Evolutionary conservation across 2,797 vertebrate genomes (phyloP), one percentile per base, ranked within the genome.

Genomic region (Atherinosoma microstoma): DNA sequence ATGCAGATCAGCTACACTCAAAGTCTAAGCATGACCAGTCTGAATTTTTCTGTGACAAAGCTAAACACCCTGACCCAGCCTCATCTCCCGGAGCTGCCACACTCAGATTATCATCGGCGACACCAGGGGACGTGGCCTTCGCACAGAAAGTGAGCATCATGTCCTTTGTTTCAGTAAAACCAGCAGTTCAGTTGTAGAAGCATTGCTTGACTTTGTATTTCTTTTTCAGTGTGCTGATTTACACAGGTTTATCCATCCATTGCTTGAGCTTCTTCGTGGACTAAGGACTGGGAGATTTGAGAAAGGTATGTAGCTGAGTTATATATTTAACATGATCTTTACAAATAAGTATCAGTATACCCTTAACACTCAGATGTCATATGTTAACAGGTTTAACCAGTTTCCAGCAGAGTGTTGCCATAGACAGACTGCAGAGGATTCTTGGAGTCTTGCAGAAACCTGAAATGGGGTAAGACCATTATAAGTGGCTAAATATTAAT

Each of bases 391-490:
- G 97, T 67, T 84, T 98, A 66, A 97, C 94, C 84, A 95, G 92
- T 80, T 97, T 97, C 91, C 97, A 98, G 83, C 96, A 96, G 84
- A 97, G 95, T 0, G 95, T 97, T 67, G 97, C 97, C 54, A 96
- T 97, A 73, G 97, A 97, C 73, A 92, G 97, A 76, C 90, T 97
- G 40, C 97, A 97, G 74, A 93, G 96, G 35, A 98, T 98, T 64
- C 91, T 97, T 0, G 97, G 96, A 1, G 93, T 97, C 51, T 80
- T 97, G 29, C 96, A 97, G 85, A 97, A 96, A 59, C 97, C 96
- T 58, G 92, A 95, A n/a, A 96, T 97, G 94, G 97, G 97, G 96
- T 97, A 91, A 93, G 94, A 45, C 10, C 2, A 59, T 10, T 7
- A 18, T 12, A 6, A 30, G 27, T 18, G 27, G 4, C 27, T 9